Percentiles rank a stretch among this genome's conserved stretches.
These are phyloP conservation scores for Lomographa bimaculata DNA, from an alignment of 2,888 invertebrate genomes.

Conservation along the genomic window DNA sequence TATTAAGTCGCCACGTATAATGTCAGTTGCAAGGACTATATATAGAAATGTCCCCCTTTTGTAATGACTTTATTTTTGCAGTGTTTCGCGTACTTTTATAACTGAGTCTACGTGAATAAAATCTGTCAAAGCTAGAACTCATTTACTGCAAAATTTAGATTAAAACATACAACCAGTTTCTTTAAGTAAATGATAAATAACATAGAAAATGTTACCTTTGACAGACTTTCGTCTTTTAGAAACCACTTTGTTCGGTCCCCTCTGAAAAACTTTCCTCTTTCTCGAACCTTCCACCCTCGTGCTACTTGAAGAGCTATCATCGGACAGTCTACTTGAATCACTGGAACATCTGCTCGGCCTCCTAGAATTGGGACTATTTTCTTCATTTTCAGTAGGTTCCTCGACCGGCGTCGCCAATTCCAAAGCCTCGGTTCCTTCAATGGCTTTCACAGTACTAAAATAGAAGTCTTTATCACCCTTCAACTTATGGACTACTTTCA, in stretches of 20 bases:
- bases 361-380: slow-evolving; percentile 62
- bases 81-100: too few species aligned
- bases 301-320: slow-evolving; percentile 72
- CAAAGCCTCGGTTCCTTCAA: slow-evolving; percentile 68
- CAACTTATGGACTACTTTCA: slow-evolving; percentile 85
- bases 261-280: slow-evolving; percentile 56
- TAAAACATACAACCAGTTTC: too few species aligned
- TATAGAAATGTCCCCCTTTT: too few species aligned
- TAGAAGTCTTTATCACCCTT: slow-evolving; percentile 81
- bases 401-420: slow-evolving; percentile 54
- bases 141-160: too few species aligned
- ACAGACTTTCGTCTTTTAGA: slow-evolving; percentile 35
- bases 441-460: slow-evolving; percentile 71
- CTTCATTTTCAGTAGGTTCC: slow-evolving; percentile 48
- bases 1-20: too few species aligned
- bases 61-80: too few species aligned
- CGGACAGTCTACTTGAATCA: slow-evolving; percentile 72
- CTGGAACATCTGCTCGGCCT: slow-evolving; percentile 73
- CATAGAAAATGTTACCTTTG: too few species aligned
- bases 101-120: too few species aligned
- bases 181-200: too few species aligned
- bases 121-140: too few species aligned
- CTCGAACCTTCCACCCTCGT: slow-evolving; percentile 57
- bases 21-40: too few species aligned
- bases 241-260: slow-evolving; percentile 41